Base-by-base conservation (phyloP, 1,140 invertebrate species). In the Caenorhabditis briggsae region DNA sequence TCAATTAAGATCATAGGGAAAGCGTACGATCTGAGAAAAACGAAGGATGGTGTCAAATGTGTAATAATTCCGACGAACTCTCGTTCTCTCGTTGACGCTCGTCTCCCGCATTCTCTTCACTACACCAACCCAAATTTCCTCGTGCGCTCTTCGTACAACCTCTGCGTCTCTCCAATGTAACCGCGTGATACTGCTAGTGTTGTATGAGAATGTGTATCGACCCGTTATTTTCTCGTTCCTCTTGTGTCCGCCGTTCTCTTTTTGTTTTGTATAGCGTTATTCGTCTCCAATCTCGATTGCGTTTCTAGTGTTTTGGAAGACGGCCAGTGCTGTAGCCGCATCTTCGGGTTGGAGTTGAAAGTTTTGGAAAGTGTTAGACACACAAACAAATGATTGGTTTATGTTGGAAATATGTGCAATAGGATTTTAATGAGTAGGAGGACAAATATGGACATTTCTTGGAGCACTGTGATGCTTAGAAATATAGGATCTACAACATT, bases 51-150 rank as follows among this genome's bases (percentile, higher is more conserved):
- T 74, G 46, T 11, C 33, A n/a, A 50, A 78, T 78, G 70, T 78
- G 70, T 78, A 78, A 78, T 78, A 78, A 78, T 25, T 53, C n/a
- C 11, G 70, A 20, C 64, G 70, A 78, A 78, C 70, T 78, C 23
- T 78, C 14, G 70, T 78, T 78, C 70, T 2, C 46, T 33, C 33
- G 33, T 33, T 33, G 33, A 1, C 33, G 33, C 33, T 33, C 33
- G 33, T 3, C 33, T 33, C 33, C 33, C 33, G 33, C 33, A 33
- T 33, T 46, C 46, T n/a, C 46, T n/a, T 18, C n/a, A 53, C 70
- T 9, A 50, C 33, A n/a, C 70, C 43, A 78, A 50, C 70, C 46
- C 43, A 43, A 16, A 50, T 78, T 78, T 50, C 20, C 70, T 46
- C 70, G 46, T 46, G 50, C 70, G 50, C 70, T 78, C 46, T 20